phyloP scores from a whole-genome alignment of 2,888 invertebrate species.

The Sisyra terminalis region DNA sequence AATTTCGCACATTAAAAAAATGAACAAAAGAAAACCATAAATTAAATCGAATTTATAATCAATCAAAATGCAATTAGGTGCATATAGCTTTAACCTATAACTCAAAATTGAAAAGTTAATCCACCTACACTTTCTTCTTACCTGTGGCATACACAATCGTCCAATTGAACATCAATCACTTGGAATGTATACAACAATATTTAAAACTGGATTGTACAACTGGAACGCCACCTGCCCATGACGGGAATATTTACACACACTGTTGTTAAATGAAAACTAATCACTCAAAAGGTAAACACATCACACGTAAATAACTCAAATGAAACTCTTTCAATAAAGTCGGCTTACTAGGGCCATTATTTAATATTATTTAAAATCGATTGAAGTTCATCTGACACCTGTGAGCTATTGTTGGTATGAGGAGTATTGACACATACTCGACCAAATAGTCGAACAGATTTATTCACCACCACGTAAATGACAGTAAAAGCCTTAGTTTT shows the following conservation, averaged over 20 bases:
- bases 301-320: background rate
- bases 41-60: background rate
- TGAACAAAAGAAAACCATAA: background rate
- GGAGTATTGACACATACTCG: too few relatives aligned
- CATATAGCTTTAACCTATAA: too few relatives aligned
- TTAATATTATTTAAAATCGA: too few relatives aligned
- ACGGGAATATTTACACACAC: slow-evolving; percentile 2
- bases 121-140: slow-evolving; percentile 7
- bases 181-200: background rate
- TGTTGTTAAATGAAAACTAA: slow-evolving; percentile 9
- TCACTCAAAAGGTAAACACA: background rate
- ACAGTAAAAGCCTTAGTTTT: too few relatives aligned
- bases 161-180: slow-evolving; percentile 1
- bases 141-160: slow-evolving; percentile 7
- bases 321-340: background rate
- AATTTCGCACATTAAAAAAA: slow-evolving; percentile 7
- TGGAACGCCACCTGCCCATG: slow-evolving; percentile 11
- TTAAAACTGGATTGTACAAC: slow-evolving; percentile 9
- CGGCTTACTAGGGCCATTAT: too few relatives aligned
- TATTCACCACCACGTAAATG: too few relatives aligned
- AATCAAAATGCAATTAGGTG: too few relatives aligned
- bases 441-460: too few relatives aligned
- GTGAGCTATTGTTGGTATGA: too few relatives aligned
- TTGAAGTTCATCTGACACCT: too few relatives aligned
- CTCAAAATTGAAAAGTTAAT: background rate